Percentiles rank a stretch among this genome's conserved stretches.
Conservation (phyloP, 2,113 vertebrate genomes). For the Lycocorax pyrrhopterus region DNA sequence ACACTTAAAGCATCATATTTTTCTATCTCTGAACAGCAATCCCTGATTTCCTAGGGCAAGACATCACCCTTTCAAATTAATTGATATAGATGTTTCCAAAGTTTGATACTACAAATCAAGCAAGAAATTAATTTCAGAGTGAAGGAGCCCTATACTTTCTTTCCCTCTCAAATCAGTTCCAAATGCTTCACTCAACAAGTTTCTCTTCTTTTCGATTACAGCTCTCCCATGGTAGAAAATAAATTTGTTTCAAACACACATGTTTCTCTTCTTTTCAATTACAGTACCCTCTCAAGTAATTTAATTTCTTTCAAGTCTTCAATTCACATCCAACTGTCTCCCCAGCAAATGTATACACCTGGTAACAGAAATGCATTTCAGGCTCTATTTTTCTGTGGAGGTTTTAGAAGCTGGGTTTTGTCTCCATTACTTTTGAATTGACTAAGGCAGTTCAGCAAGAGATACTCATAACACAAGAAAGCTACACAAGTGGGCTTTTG, state of each 20-base stretch:
- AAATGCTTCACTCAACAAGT: constrained; percentile 39
- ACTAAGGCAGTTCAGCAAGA: not conserved
- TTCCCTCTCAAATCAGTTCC: constrained; percentile 32
- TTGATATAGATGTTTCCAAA: constrained; percentile 18
- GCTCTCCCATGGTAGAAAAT: constrained; percentile 46
- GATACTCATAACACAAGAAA: not conserved
- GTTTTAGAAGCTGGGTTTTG: not conserved
- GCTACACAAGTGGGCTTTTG: not conserved
- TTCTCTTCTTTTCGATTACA: constrained; percentile 54
- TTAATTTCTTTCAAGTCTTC: constrained; percentile 33
- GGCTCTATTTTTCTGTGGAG: not conserved
- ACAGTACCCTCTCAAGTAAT: constrained; percentile 30
- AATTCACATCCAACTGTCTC: constrained; percentile 1
- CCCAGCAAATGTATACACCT: not conserved
- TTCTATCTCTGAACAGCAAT: not conserved
- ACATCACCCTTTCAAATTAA: constrained; percentile 13
- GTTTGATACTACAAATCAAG: constrained; percentile 12
- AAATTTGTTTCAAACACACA: constrained; percentile 39
- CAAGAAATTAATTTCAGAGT: constrained; percentile 36
- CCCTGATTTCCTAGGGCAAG: not conserved
- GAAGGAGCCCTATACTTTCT: not conserved
- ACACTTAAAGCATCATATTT: not conserved
- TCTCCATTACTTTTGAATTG: not conserved
- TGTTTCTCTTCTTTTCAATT: constrained; percentile 45
- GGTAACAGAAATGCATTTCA: not conserved